These are phyloP conservation scores for Paradoxurus hermaphroditus DNA, from an alignment of 2,113 vertebrate species.

Conservation along the genomic window DNA sequence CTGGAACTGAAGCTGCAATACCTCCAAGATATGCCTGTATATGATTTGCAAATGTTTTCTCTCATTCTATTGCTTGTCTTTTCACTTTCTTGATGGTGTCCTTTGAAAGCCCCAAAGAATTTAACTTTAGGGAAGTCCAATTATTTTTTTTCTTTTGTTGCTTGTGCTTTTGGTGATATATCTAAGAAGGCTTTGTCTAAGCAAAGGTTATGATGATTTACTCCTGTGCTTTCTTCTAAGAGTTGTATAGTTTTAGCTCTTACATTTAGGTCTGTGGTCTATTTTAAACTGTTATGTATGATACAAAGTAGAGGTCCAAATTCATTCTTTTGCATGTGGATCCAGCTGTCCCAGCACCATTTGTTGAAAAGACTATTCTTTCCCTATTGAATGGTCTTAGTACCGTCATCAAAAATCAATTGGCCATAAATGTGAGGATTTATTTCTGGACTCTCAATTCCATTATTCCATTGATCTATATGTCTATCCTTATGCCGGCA, in stretches of 20 bases:
- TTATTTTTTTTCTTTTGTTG: not conserved
- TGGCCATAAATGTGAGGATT: not conserved
- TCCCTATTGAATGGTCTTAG: not conserved
- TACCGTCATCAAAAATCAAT: slow-evolving; percentile 2
- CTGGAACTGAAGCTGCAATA: not conserved
- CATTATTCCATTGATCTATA: not conserved
- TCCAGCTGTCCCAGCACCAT: not conserved
- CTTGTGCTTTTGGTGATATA: not conserved
- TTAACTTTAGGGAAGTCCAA: slow-evolving; percentile 5
- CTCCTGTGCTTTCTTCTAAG: not conserved
- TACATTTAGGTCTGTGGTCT: not conserved
- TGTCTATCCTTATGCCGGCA: not conserved
- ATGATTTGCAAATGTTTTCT: not conserved
- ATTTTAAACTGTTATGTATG: not conserved
- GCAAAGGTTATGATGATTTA: not conserved
- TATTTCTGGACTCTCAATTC: not conserved
- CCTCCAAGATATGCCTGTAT: not conserved
- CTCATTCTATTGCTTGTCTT: not conserved
- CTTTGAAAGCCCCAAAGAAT: not conserved
- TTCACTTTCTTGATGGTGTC: slow-evolving; percentile 3
- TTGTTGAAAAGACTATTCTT: slow-evolving; percentile 1
- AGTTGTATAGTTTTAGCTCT: not conserved
- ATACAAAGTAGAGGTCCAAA: not conserved
- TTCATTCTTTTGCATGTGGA: not conserved
- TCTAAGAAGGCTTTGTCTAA: not conserved